Evolutionary conservation across 2,888 invertebrate genomes (phyloP), one percentile per base, ranked within the genome.

Genomic region (Leuctra nigra): DNA sequence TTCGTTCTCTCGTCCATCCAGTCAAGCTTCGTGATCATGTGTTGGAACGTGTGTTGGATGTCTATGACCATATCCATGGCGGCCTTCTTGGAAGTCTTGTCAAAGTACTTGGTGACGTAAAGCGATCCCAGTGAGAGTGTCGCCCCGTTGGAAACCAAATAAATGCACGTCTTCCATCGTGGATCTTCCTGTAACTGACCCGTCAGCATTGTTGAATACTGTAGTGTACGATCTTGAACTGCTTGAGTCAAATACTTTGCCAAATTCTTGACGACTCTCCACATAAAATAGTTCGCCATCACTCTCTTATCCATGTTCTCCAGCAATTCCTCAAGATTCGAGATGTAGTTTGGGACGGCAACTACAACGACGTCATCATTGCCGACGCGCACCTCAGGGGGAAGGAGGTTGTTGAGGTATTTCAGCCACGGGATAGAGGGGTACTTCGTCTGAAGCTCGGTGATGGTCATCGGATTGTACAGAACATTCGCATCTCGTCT

Each of bases 1-100:
- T 68, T 83, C 0, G 96, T 96, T 62, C 77, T 73, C 0, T 83
- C 81, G 68, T 96, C 95, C 96, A 97, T 96, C 96, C 96, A 97
- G 46, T 87, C 86, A 13, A 94, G 84, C 57, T 83, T 78, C 16
- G 79, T 76, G 55, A 94, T 70, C 25, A 94, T 91, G 64, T 87
- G 82, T 59, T 82, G 80, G 74, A 95, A 95, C 63, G 92, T 86
- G 55, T 77, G 75, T 59, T 88, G 81, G 64, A 97, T 92, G 64
- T 91, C 87, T 55, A 80, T 76, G 0, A 94, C 93, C 90, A 95
- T 92, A 70, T 91, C 89, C 60, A 89, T 71, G 1, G 92, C 93
- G 63, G 84, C 86, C 50, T 82, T 79, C 69, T 91, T 89, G 0
- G 92, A 87, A 54, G 86, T 83, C 68, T 91, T 86, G 63, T 91